These are phyloP conservation scores for Xiphias gladius DNA, from an alignment of 2,113 vertebrate species.

Conservation along the genomic window DNA sequence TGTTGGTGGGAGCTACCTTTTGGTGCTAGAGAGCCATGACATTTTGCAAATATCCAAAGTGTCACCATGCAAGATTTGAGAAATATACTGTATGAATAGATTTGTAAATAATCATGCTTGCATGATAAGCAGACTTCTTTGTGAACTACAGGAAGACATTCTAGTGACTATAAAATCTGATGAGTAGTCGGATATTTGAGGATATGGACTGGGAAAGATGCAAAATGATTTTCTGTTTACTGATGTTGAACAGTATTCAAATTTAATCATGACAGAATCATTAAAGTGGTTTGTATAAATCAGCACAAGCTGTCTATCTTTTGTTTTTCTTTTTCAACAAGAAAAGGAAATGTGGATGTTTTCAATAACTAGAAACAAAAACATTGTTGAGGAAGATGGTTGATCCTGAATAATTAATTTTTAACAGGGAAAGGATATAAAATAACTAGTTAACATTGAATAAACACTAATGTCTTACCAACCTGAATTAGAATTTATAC, in stretches of 20 bases:
- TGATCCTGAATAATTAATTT: not conserved
- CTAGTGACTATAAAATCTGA: slow-evolving; percentile 14
- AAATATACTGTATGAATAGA: not conserved
- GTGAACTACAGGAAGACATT: not conserved
- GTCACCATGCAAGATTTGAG: not conserved
- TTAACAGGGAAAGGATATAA: not conserved
- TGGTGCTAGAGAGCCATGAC: not conserved
- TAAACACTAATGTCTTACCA: not conserved
- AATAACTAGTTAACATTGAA: not conserved
- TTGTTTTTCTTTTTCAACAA: slow-evolving; percentile 13
- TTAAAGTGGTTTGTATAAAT: slow-evolving; percentile 9
- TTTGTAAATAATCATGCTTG: not conserved
- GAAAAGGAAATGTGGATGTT: slow-evolving; percentile 13
- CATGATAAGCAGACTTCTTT: slow-evolving; percentile 2
- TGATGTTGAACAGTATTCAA: slow-evolving; percentile 18
- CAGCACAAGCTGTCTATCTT: slow-evolving; percentile 32
- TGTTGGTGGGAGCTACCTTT: slow-evolving; percentile 1
- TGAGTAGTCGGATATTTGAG: slow-evolving; percentile 4
- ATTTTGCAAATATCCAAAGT: not conserved
- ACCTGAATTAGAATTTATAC: not conserved
- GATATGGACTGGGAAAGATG: not conserved
- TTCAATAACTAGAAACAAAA: slow-evolving; percentile 28
- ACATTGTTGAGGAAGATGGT: not conserved
- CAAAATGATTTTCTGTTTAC: slow-evolving; percentile 47
- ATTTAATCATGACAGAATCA: slow-evolving; percentile 22